Conservation (phyloP, 2,113 vertebrate genomes). For the Telmatochromis bifrenatus region DNA sequence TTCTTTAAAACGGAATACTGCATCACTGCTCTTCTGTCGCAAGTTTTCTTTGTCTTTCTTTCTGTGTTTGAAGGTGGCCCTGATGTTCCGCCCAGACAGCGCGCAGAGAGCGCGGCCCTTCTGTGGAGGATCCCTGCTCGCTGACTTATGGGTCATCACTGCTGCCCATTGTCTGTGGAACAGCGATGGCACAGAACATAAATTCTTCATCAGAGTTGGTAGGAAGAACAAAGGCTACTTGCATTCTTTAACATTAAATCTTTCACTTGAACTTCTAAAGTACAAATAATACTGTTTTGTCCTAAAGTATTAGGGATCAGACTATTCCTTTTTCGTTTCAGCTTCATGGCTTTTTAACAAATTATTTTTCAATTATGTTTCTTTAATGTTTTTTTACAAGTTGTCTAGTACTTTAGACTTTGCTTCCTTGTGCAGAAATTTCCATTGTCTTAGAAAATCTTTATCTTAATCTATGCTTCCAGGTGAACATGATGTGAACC, state of each 20-base stretch:
- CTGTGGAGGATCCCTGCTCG: slow-evolving; percentile 86
- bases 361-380: not conserved
- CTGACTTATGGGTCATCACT: slow-evolving; percentile 83
- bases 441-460: not conserved
- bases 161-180: slow-evolving; percentile 82
- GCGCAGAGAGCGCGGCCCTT: slow-evolving; percentile 32
- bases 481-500: slow-evolving; percentile 79
- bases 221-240: not conserved
- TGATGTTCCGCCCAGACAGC: slow-evolving; percentile 45
- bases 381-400: not conserved
- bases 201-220: slow-evolving; percentile 71
- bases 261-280: not conserved
- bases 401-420: not conserved
- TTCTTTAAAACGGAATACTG: not conserved
- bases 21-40: not conserved
- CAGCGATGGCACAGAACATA: not conserved
- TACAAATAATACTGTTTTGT: not conserved
- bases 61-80: slow-evolving; percentile 67
- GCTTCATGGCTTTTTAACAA: not conserved
- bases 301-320: not conserved
- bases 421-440: not conserved
- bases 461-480: not conserved
- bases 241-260: not conserved
- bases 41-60: not conserved
- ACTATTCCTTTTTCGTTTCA: not conserved